Percentiles rank a stretch among this genome's conserved stretches.
These are phyloP conservation scores for Eira barbara DNA, from an alignment of 2,113 vertebrate genomes.

Conservation along the genomic window DNA sequence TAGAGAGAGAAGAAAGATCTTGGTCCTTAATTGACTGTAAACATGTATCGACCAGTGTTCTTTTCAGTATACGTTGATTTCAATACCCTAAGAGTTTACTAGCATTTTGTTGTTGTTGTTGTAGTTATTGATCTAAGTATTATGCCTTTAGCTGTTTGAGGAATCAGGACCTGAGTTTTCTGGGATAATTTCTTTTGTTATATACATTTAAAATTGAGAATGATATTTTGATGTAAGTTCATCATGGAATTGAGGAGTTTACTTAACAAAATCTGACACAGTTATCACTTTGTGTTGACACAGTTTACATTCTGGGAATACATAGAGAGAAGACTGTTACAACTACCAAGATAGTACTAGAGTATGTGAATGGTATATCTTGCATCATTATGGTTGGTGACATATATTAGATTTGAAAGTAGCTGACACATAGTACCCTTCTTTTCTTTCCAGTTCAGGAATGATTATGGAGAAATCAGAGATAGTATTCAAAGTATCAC, in stretches of 20 bases:
- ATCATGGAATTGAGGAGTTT: not conserved
- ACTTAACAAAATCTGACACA: not conserved
- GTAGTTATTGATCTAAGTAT: not conserved
- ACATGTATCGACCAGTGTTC: not conserved
- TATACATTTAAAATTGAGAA: not conserved
- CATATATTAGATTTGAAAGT: not conserved
- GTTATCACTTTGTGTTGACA: not conserved
- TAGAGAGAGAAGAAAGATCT: not conserved
- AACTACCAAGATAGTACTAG: not conserved
- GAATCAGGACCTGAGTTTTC: not conserved
- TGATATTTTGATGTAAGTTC: not conserved
- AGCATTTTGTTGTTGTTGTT: not conserved
- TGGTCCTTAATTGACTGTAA: not conserved
- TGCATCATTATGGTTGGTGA: not conserved
- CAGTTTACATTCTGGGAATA: not conserved
- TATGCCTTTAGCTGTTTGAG: not conserved
- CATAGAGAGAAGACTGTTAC: not conserved
- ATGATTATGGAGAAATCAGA: not conserved
- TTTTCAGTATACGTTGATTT: not conserved
- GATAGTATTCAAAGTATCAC: not conserved
- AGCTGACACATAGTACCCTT: not conserved
- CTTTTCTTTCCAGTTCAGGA: not conserved
- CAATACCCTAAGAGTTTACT: not conserved
- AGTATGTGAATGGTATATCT: not conserved
- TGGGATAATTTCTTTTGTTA: not conserved